Conservation (phyloP, 1,140 invertebrate genomes). For the Bombus pascuorum region DNA sequence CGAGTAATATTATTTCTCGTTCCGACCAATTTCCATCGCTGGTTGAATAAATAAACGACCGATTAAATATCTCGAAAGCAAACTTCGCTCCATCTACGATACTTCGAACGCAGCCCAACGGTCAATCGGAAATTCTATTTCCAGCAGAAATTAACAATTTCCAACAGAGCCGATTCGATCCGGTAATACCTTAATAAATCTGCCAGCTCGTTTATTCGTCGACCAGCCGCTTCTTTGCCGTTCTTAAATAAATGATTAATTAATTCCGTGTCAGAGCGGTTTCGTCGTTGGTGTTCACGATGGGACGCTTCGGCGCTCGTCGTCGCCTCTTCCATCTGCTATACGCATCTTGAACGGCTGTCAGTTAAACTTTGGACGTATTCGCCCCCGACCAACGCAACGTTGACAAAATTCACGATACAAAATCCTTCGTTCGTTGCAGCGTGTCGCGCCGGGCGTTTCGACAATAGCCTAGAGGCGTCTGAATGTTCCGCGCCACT, state of each 20-base stretch:
- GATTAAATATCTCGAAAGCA: not conserved
- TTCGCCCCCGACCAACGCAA: not conserved
- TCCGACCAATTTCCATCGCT: not conserved
- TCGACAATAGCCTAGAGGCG: not conserved
- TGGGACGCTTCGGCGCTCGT: too few species aligned
- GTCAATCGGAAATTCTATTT: not conserved
- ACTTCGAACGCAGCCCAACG: not conserved
- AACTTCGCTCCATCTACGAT: too few species aligned
- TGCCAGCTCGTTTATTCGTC: not conserved
- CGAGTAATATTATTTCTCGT: not conserved
- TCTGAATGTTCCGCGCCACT: conserved; percentile 5
- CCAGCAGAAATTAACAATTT: not conserved
- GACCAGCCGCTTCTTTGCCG: too few species aligned
- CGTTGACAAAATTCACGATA: not conserved
- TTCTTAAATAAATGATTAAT: too few species aligned
- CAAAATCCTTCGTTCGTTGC: conserved; percentile 19
- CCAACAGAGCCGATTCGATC: not conserved
- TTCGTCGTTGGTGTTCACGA: too few species aligned
- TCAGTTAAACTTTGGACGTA: conserved; percentile 3
- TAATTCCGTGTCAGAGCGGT: too few species aligned
- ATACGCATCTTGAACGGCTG: too few species aligned
- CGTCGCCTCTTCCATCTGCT: too few species aligned
- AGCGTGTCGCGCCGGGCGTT: conserved; percentile 2
- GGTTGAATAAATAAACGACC: not conserved
- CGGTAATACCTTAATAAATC: too few species aligned